A percentile compares a stretch with the other conserved stretches of the same genome.
Evolutionary conservation across 2,113 vertebrate genomes (phyloP).

Genomic region (Progne subis): DNA sequence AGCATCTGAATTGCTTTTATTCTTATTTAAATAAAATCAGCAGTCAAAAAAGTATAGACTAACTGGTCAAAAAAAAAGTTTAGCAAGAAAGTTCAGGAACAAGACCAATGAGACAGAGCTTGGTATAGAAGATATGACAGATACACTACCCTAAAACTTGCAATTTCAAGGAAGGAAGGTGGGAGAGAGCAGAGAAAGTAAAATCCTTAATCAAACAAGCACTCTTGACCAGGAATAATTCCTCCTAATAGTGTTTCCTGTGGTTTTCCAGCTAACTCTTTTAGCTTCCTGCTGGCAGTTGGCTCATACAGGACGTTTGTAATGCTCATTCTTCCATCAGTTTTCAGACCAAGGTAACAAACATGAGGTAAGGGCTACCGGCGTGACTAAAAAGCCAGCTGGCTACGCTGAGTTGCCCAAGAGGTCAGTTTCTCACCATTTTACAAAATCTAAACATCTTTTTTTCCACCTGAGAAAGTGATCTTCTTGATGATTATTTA

Average conservation of each 20-base stretch:
- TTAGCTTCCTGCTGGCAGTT: conserved; percentile 35
- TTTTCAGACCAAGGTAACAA: neutral
- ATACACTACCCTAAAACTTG: neutral
- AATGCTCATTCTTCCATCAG: conserved; percentile 34
- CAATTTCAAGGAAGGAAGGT: neutral
- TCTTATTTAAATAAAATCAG: neutral
- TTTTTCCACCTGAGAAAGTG: neutral
- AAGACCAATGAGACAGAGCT: neutral
- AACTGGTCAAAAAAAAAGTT: conserved; percentile 6
- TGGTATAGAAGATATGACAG: neutral
- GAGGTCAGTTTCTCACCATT: neutral
- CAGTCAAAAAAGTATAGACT: neutral
- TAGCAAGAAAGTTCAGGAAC: conserved; percentile 7
- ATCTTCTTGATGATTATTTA: neutral
- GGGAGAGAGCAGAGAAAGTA: neutral
- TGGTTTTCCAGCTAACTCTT: conserved; percentile 62
- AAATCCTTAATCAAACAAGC: conserved; percentile 18
- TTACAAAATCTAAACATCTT: neutral
- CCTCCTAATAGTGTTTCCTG: conserved; percentile 68
- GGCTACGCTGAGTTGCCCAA: neutral
- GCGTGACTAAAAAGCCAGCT: neutral
- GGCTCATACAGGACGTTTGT: neutral
- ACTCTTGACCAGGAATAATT: conserved; percentile 72
- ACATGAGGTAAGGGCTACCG: conserved; percentile 14
- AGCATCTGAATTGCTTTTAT: neutral